Conservation (phyloP, 1,140 invertebrate genomes). For the Sminthurinus signatus region DNA sequence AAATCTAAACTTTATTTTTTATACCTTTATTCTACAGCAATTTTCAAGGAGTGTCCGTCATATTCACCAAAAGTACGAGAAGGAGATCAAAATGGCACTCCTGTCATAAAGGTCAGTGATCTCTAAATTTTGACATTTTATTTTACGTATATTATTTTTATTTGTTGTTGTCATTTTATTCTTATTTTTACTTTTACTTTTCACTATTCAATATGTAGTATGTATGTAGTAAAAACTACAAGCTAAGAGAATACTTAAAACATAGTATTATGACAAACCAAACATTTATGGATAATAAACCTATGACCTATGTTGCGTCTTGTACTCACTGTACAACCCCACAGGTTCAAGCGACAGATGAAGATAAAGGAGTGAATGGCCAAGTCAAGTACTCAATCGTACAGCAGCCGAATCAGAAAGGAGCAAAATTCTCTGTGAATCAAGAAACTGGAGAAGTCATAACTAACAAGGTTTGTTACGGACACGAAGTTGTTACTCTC, state of each 20-base stretch:
- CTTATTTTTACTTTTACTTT: too few species aligned
- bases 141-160: too few species aligned
- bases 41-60: constrained; percentile 84
- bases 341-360: constrained; percentile 79
- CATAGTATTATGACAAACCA: not conserved
- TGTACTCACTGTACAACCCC: too few species aligned
- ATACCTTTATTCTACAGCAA: constrained; percentile 48
- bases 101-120: constrained; percentile 67
- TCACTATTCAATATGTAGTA: too few species aligned
- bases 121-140: not conserved
- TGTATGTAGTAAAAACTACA: not conserved
- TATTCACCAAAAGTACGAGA: constrained; percentile 90
- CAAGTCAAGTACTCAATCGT: constrained; percentile 93
- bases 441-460: constrained; percentile 89
- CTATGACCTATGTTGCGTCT: not conserved
- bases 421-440: constrained; percentile 89
- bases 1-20: too few species aligned
- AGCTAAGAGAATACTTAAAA: not conserved
- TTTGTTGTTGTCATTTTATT: too few species aligned
- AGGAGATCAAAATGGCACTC: constrained; percentile 83
- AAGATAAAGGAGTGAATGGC: constrained; percentile 89
- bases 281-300: not conserved
- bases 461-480: constrained; percentile 68
- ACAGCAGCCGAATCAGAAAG: constrained; percentile 92
- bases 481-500: too few species aligned